Percentiles rank a stretch among this genome's conserved stretches.
These are phyloP conservation scores for Rhincodon typus DNA, from an alignment of 2,797 vertebrate genomes.

Conservation along the genomic window DNA sequence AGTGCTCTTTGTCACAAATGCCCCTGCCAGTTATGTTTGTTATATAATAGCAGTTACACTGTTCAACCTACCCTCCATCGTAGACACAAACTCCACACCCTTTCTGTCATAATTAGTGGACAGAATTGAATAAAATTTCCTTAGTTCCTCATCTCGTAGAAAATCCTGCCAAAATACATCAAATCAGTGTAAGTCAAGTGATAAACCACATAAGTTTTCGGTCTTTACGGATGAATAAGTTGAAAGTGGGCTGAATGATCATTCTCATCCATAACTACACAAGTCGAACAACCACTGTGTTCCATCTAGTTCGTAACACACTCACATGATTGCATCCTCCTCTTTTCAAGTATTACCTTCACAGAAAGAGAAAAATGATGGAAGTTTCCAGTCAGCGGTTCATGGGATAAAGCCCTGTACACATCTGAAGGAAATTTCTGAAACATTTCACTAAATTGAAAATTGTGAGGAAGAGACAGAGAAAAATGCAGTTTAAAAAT, in stretches of 20 bases:
- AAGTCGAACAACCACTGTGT: background rate
- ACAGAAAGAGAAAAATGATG: constrained; percentile 61
- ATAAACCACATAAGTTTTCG: background rate
- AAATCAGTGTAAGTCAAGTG: background rate
- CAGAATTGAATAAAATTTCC: constrained; percentile 59
- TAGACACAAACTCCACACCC: constrained; percentile 61
- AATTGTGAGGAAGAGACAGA: constrained; percentile 47
- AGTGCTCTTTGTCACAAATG: background rate
- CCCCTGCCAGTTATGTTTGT: background rate
- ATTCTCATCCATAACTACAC: background rate
- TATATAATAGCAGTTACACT: background rate
- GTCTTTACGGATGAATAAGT: background rate
- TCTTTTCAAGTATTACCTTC: constrained; percentile 49
- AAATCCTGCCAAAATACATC: constrained; percentile 54
- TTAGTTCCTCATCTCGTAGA: constrained; percentile 53
- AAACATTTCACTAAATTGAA: constrained; percentile 62
- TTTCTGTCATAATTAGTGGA: constrained; percentile 63
- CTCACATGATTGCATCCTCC: background rate
- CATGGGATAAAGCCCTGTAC: constrained; percentile 54
- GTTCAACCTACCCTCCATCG: constrained; percentile 61
- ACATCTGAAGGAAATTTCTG: constrained; percentile 52
- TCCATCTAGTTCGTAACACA: background rate
- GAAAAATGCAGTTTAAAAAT: background rate
- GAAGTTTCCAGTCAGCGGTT: constrained; percentile 68
- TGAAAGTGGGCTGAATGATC: background rate